Evolutionary conservation across 1,140 invertebrate genomes (phyloP).

Genomic region (Euwallacea similis): DNA sequence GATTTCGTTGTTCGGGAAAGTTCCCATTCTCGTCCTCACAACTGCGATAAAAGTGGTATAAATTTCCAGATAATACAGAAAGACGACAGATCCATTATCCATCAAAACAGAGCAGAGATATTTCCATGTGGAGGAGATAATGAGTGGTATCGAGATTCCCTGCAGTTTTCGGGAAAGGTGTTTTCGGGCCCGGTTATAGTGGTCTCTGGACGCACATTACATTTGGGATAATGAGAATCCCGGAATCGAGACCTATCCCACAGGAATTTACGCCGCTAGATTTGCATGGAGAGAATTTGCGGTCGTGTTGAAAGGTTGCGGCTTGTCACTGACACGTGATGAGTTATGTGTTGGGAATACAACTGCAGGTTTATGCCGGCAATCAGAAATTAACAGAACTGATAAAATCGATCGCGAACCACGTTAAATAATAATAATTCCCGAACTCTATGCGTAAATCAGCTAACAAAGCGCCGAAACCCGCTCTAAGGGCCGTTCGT

Average conservation of each 20-base stretch:
- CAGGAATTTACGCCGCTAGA: constrained; percentile 14
- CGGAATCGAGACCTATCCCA: constrained; percentile 9
- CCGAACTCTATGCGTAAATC: constrained; percentile 12
- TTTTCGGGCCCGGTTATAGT: neutral
- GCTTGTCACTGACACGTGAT: neutral
- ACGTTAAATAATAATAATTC: too few species aligned
- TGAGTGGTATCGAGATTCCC: neutral
- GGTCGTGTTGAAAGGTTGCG: constrained; percentile 9
- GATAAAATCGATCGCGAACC: too few species aligned
- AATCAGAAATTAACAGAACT: too few species aligned
- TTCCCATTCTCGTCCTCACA: constrained; percentile 17
- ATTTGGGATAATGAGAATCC: constrained; percentile 9
- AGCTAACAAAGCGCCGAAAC: constrained; percentile 14
- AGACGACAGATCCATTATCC: constrained; percentile 22
- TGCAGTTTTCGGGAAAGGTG: constrained; percentile 10
- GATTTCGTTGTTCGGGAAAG: constrained; percentile 7
- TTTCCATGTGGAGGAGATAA: too few species aligned
- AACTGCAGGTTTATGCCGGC: too few species aligned
- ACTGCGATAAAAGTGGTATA: constrained; percentile 22
- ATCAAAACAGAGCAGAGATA: constrained; percentile 13
- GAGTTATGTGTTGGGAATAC: too few species aligned
- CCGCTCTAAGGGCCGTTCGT: neutral
- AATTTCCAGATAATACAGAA: constrained; percentile 19
- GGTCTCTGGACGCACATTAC: constrained; percentile 7
- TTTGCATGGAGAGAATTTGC: constrained; percentile 12